Conservation (phyloP, 2,113 vertebrate species). For the Pyrgilauda ruficollis region DNA sequence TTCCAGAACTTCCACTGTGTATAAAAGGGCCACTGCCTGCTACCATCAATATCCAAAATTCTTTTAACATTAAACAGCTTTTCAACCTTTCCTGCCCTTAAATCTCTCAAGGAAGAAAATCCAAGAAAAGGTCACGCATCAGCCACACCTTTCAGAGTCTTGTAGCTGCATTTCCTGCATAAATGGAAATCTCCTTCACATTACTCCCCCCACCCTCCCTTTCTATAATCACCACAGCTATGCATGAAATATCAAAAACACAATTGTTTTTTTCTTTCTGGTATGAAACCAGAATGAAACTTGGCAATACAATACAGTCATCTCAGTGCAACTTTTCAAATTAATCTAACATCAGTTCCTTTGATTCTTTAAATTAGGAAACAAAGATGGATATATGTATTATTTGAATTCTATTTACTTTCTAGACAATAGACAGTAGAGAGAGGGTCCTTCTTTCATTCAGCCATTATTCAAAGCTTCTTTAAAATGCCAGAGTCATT, state of each 20-base stretch:
- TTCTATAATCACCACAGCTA: neutral
- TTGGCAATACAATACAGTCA: neutral
- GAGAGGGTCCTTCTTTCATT: neutral
- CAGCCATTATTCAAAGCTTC: neutral
- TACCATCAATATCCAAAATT: constrained; percentile 70
- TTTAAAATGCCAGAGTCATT: neutral
- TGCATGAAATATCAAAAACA: constrained; percentile 15
- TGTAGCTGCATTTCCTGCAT: constrained; percentile 34
- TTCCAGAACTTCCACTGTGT: constrained; percentile 57
- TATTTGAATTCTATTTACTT: constrained; percentile 11
- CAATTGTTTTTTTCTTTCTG: neutral
- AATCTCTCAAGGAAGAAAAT: constrained; percentile 62
- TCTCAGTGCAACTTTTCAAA: neutral
- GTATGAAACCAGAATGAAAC: constrained; percentile 22
- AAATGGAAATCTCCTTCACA: constrained; percentile 54
- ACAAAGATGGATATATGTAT: constrained; percentile 9
- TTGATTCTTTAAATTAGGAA: constrained; percentile 29
- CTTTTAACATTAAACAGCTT: constrained; percentile 63
- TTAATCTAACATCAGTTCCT: constrained; percentile 28
- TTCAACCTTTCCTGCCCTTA: constrained; percentile 53
- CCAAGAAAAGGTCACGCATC: constrained; percentile 67
- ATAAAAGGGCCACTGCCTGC: constrained; percentile 59
- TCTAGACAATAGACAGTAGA: neutral
- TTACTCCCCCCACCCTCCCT: neutral
- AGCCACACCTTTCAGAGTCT: constrained; percentile 64